Evolutionary conservation across 2,888 invertebrate species (phyloP), one percentile per base, ranked within the genome.

Genomic region (Polietes domitor): DNA sequence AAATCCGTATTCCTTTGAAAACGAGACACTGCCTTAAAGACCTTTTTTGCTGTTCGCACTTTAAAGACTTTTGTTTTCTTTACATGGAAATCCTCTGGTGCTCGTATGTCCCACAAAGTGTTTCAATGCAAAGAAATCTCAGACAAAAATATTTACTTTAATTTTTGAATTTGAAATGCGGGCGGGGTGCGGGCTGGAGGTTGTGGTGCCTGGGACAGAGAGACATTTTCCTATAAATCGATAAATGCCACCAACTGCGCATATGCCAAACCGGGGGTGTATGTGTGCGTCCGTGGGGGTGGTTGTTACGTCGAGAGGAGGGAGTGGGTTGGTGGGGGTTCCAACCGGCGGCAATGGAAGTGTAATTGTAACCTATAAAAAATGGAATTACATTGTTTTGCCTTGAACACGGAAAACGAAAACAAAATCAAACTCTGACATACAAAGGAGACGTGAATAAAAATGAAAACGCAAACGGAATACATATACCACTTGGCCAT

Each of bases 91-190:
- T 43, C 12, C 68, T 68, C 12, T 15, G 41, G 24, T n/a, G n/a
- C n/a, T n/a, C n/a, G n/a, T 68, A 17, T 65, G 32, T 19, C 61
- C 41, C 43, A 68, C 68, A 65, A 65, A 37, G 32, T 65, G 65
- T 41, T 41, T 24, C 21, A 68, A 68, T 68, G 68, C 15, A 43
- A 68, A 68, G 68, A 68, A 65, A 68, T 68, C 68, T 24, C 68
- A 68, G 68, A 68, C 68, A 68, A 68, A 68, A 68, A 68, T 68
- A 68, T 68, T 68, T 43, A 68, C 68, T 68, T 68, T 41, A 68
- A 68, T 68, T 68, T 68, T 41, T 68, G 68, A 68, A 68, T 71
- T 77, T 74, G 71, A 65, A 53, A 50, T 50, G 77, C 71, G 32
- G 19, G 32, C 10, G 43, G 26, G 58, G 10, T 10, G 17, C 1